Base-by-base conservation (phyloP, 2,888 invertebrate species). In the Pheosia tremula region DNA sequence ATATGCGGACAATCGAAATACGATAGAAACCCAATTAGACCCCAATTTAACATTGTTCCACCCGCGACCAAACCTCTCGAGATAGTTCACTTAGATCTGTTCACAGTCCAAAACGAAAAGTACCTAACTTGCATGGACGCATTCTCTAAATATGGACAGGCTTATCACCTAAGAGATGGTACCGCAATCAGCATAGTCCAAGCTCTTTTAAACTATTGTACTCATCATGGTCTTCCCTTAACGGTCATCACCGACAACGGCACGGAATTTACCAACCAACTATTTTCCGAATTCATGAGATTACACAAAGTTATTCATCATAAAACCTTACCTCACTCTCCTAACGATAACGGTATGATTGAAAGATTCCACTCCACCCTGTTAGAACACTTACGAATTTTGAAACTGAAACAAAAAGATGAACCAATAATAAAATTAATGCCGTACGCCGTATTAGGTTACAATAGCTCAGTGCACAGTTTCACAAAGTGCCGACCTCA, bases 381-480 rank as follows among this genome's bases (percentile, higher is more conserved):
- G 13, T 13, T 49, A 10, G 49, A 49, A 49, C 49, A 49, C 49
- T 9, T 49, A 13, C 49, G 49, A 39, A 39, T 39, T 39, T 69
- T 3, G 67, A 71, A 58, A 10, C 7, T 73, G 36, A 24, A 61
- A 47, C 24, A 59, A 1, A 36, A 41, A 11, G 57, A 59, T 3
- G 71, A 71, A 55, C 43, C 60, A 0, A 52, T 47, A 4, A 4
- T 58, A 0, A 67, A 67, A 49, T 39, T 73, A 1, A 58, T 68
- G 61, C 60, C 67, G 0, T 70, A 69, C 45, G 68, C 70, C 3
- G 56, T 75, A 36, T 13, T 76, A 61, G 74, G 68, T 0, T 74
- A 76, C 38, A 79, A 77, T 56, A 71, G 63, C 57, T 67, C 64
- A 0, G 63, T 75, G 0, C 74, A 76, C 50, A 71, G 69, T 56